Conservation (phyloP, 2,797 vertebrate genomes). For the Nannoperca australis region DNA sequence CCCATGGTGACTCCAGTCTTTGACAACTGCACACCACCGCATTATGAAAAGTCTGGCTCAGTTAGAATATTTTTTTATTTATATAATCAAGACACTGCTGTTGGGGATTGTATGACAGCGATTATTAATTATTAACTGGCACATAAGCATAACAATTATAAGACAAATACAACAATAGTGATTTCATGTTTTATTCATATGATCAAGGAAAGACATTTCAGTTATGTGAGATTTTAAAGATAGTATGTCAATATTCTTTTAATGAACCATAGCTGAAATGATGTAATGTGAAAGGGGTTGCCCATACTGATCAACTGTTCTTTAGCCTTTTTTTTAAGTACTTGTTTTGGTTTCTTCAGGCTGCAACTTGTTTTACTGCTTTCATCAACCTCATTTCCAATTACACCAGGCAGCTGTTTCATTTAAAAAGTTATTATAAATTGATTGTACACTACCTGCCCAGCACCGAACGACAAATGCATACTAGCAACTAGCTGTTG, state of each 20-base stretch:
- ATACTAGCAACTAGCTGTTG: neutral
- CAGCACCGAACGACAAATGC: neutral
- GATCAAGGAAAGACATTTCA: slow-evolving; percentile 14
- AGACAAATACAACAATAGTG: slow-evolving; percentile 20
- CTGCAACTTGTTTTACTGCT: neutral
- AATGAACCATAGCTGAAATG: neutral
- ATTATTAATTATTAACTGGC: slow-evolving; percentile 28
- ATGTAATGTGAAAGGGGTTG: neutral
- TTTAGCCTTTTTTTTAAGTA: too few relatives aligned
- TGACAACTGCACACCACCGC: slow-evolving; percentile 27
- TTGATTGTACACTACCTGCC: neutral
- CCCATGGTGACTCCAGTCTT: slow-evolving; percentile 19
- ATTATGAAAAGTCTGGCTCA: slow-evolving; percentile 26
- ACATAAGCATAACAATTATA: slow-evolving; percentile 37
- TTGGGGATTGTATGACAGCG: slow-evolving; percentile 30
- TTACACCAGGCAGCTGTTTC: neutral
- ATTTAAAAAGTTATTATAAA: neutral
- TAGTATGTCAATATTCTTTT: neutral
- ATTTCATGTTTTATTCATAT: slow-evolving; percentile 30
- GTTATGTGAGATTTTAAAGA: neutral
- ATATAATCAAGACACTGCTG: slow-evolving; percentile 32
- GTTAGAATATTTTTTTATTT: slow-evolving; percentile 51
- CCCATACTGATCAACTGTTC: too few relatives aligned
- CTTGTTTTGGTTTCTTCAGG: neutral
- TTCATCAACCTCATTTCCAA: neutral